A percentile compares a stretch with the other conserved stretches of the same genome.
phyloP scores from a whole-genome alignment of 2,113 vertebrate genomes.

The Poecilia latipinna region DNA sequence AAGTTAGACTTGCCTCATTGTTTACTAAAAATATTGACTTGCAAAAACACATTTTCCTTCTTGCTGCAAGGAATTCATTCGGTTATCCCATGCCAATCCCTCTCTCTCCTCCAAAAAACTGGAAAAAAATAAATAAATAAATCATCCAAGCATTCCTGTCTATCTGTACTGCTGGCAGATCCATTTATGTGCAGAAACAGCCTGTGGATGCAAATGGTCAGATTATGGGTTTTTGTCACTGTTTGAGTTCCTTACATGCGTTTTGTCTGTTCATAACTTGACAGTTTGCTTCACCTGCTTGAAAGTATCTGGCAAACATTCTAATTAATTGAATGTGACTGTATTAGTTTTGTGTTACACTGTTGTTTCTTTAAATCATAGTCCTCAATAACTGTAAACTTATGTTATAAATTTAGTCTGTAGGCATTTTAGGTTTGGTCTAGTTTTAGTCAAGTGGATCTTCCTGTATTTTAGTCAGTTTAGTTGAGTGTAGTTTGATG shows the following conservation, averaged over 20 bases:
- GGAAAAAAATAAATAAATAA: not conserved
- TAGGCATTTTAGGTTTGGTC: not conserved
- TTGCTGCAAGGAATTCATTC: conserved; percentile 40
- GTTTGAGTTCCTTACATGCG: not conserved
- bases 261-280: not conserved
- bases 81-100: conserved; percentile 27
- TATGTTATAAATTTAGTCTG: not conserved
- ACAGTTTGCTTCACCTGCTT: not conserved
- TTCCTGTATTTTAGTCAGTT: not conserved
- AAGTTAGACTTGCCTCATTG: conserved; percentile 17
- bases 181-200: conserved; percentile 15
- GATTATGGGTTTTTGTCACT: conserved; percentile 1
- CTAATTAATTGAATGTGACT: not conserved
- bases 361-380: not conserved
- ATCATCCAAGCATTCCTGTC: conserved; percentile 37
- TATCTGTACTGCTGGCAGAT: conserved; percentile 38
- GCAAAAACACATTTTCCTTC: conserved; percentile 28
- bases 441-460: not conserved
- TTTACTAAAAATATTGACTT: conserved; percentile 18
- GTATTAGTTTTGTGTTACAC: not conserved
- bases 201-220: conserved; percentile 1
- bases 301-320: not conserved
- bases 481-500: not conserved
- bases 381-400: too few species aligned
- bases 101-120: conserved; percentile 23